Evolutionary conservation across 30 jellyfish, hydroid and myxozoan genomes (phyloP), one percentile per base, ranked within the genome.

Genomic region (Hydra vulgaris): DNA sequence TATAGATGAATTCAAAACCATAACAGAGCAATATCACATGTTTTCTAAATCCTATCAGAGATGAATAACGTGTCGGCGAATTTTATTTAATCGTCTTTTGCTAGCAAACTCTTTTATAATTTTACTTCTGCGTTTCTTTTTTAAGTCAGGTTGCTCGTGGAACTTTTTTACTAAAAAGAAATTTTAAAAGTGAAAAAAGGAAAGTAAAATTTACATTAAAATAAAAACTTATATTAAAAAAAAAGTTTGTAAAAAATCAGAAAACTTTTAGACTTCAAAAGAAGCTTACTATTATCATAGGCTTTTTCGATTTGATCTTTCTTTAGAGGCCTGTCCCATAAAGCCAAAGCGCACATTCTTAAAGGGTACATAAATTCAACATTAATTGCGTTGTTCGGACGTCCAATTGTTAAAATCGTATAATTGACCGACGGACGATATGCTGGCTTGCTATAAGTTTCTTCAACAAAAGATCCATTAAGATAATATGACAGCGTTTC

Each of bases 251-350:
- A 5, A 40, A 12, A 3, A 40, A 40, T 40, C 12, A 40, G 12
- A 40, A 40, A 40, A 40, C n/a, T n/a, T n/a, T n/a, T 5, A 40
- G 61, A 40, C 12, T 40, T 12, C 8, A 40, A 40, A 40, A 40
- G 61, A 40, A 40, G 61, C 90, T 83, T 73, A 83, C 90, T 74
- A 56, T 40, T 25, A 7, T 73, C 82, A 26, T 79, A 94, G 17
- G 79, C 82, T 54, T 79, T 87, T 54, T 87, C 74, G 74, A 94
- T 86, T 81, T 87, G 95, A 66, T 88, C 93, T 18, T 69, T 25
- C 53, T 84, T 88, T 81, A 94, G 72, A n/a, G 99, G 94, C 69
- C 88, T 82, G 70, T 94, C 99, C 99, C 99, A 94, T 83, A 94
- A 74, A 16, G 96, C 94, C 0, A 94, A 70, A 23, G 93, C 84